Evolutionary conservation across 1,140 invertebrate species (phyloP).

Genomic region (Apis laboriosa): DNA sequence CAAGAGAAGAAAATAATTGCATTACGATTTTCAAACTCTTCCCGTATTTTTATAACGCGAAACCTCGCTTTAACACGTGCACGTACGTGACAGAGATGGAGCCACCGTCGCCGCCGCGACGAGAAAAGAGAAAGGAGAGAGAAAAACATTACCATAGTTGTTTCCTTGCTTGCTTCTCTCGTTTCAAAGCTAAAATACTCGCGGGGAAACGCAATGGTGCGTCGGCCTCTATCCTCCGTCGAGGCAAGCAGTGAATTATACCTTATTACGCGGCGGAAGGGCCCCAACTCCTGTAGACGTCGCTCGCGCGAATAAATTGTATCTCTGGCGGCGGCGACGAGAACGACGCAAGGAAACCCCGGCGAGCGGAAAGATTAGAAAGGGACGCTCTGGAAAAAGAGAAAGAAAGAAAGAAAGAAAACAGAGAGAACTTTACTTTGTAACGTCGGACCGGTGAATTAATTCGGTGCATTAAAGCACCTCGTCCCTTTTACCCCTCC

Average conservation of each 20-base stretch:
- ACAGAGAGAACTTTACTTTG: background rate
- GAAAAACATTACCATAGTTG: no score
- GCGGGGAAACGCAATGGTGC: no score
- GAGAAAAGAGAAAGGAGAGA: no score
- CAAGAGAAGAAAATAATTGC: no score
- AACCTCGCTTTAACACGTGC: no score
- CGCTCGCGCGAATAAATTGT: slow-evolving; percentile 37
- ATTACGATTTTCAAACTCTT: no score
- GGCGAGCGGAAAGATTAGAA: slow-evolving; percentile 13
- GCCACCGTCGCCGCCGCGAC: no score
- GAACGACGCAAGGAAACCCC: no score
- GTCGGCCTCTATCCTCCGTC: background rate
- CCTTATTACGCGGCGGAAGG: slow-evolving; percentile 36
- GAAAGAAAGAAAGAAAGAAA: background rate
- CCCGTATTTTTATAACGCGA: no score
- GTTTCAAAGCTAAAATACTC: no score
- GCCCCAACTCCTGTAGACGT: slow-evolving; percentile 27
- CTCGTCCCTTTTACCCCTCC: background rate
- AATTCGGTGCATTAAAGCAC: slow-evolving; percentile 27
- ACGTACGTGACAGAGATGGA: no score
- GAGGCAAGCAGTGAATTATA: slow-evolving; percentile 30
- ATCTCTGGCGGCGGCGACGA: background rate
- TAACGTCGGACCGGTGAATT: slow-evolving; percentile 3
- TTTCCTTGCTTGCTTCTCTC: no score
- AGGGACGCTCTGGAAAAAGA: background rate